Conservation (phyloP, 2,888 invertebrate species). For the Cryptocephalus moraei region DNA sequence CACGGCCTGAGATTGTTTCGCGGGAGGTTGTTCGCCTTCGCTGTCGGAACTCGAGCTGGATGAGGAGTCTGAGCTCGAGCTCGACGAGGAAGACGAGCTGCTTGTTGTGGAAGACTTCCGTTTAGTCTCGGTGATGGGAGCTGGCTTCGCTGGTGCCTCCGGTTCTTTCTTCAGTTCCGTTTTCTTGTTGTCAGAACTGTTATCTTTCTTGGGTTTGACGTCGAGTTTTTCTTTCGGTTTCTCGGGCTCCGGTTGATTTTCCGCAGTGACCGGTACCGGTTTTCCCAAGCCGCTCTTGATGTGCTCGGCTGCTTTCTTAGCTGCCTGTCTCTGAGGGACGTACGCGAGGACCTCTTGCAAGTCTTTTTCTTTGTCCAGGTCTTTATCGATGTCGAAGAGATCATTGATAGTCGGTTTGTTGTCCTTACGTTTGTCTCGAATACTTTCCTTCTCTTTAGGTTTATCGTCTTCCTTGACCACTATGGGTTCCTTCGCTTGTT, state of each 20-base stretch:
- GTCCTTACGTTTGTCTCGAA: background rate
- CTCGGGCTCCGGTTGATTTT: constrained; percentile 10
- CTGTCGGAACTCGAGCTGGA: constrained; percentile 48
- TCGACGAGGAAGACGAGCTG: constrained; percentile 41
- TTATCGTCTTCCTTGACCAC: constrained; percentile 11
- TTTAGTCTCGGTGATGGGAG: constrained; percentile 34
- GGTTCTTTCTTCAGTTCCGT: constrained; percentile 16
- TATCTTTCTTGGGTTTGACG: constrained; percentile 22
- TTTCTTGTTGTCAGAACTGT: constrained; percentile 25
- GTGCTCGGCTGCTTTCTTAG: constrained; percentile 84
- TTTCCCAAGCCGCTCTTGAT: constrained; percentile 70
- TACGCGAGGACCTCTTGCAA: constrained; percentile 60
- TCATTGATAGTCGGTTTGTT: constrained; percentile 16
- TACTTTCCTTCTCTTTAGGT: constrained; percentile 9
- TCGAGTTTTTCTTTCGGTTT: constrained; percentile 23
- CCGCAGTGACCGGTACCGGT: constrained; percentile 14
- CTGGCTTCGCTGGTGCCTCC: constrained; percentile 19
- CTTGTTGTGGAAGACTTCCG: constrained; percentile 47
- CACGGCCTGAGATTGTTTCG: constrained; percentile 11
- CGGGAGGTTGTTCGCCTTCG: constrained; percentile 38
- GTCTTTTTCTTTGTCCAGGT: constrained; percentile 46
- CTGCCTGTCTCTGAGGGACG: constrained; percentile 83
- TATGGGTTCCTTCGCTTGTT: constrained; percentile 35
- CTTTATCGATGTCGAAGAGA: constrained; percentile 51
- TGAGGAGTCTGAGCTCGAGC: constrained; percentile 41